Evolutionary conservation across 2,888 invertebrate species (phyloP), one percentile per base, ranked within the genome.

Genomic region (Crematogaster levior): DNA sequence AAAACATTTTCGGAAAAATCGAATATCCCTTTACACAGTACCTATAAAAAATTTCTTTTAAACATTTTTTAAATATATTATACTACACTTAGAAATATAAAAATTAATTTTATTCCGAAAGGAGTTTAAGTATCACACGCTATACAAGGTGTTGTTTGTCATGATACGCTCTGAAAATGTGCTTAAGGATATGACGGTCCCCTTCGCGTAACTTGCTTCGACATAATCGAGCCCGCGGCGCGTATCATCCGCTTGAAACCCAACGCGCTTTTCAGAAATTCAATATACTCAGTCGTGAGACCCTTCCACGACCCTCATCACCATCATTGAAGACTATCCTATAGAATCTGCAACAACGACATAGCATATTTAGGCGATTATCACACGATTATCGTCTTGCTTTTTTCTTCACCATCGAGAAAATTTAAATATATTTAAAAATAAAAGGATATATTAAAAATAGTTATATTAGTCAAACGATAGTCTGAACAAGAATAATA

Each of bases 191-290:
- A 75, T 18, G 48, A 24, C 68, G 61, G 85, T 60, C 58, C 82
- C 85, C 77, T 83, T 60, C 66, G 75, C 84, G 86, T 91, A 92
- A 92, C 91, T 92, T 90, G 88, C 90, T 92, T 75, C 89, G 90
- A 85, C 83, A 86, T 89, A 92, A 92, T 85, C 90, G 89, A 85
- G 40, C 21, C 27, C 40, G 51, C 37, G 86, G 65, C 90, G 91
- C 90, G 88, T 92, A 92, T 92, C 92, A 90, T 91, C 91, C 91
- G 87, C 88, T 90, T 91, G 92, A 91, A 92, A 92, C 90, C 82
- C 90, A 87, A 92, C 91, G 90, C 91, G 89, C 92, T 92, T 92
- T 92, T 91, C 91, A 91, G 92, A 93, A 92, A 92, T 92, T 92
- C 92, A 92, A 93, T 92, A 92, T 93, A 91, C 91, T 88, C 88